Base-by-base conservation (phyloP, 2,797 vertebrate genomes). In the Scleropages formosus region DNA sequence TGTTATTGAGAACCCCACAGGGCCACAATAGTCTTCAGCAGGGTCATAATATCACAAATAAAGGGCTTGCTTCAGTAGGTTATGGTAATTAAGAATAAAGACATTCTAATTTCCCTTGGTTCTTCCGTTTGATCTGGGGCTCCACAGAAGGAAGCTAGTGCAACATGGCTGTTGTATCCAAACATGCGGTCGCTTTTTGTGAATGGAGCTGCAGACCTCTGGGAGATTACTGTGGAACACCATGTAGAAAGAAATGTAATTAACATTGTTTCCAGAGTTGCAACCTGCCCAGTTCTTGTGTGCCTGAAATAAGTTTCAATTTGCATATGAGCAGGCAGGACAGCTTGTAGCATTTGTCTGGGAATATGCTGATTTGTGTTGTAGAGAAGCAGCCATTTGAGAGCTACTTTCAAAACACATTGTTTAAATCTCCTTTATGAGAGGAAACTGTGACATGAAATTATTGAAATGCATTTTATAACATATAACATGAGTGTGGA, bases 61-160 rank as follows among this genome's bases (percentile, higher is more conserved):
- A 58, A 58, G 51, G 15, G 13, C n/a, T 51, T n/a, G 15, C 16
- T 16, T 31, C 18, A 70, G 12, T 53, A 24, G 0, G 4, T 56
- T 56, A 6, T 68, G 70, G 22, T 70, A 56, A 70, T 68, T 22
- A 49, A 24, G 67, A 24, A 69, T 49, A 56, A 16, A 15, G 15
- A 15, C 15, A 27, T 31, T 53, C 18, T 70, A 27, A 27, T 58
- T 56, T 56, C 68, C 68, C 13, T 24, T 27, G 46, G 66, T 20
- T 0, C 2, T 27, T 11, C 11, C 15, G 26, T 26, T 16, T 8
- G 24, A 22, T 61, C 61, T 61, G 9, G 12, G 24, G 12, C 12
- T 27, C 10, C 24, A 16, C 24, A 31, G 6, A 18, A 24, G 13
- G 27, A 11, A 4, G 22, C 22, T 56, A 11, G 1, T 0, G 20